Evolutionary conservation across 2,797 vertebrate genomes (phyloP).

Genomic region (Amazona finschi): DNA sequence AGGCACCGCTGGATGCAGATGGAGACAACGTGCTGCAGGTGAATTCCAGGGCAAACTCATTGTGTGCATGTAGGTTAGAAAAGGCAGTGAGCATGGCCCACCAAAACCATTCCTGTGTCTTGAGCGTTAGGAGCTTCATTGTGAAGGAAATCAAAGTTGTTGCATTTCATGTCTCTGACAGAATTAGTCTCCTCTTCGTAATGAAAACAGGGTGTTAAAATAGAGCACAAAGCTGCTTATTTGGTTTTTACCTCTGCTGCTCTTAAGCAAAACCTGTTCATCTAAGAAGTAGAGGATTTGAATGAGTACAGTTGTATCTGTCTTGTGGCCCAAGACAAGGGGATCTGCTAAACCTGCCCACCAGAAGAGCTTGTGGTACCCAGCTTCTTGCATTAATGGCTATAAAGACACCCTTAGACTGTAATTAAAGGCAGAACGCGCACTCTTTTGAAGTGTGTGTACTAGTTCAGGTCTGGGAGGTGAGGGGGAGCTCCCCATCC

Average conservation of each 20-base stretch:
- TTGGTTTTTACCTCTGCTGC: background rate
- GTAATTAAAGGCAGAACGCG: accelerated
- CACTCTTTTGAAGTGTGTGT: accelerated
- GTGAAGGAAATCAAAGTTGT: background rate
- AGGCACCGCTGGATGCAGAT: conserved; percentile 93
- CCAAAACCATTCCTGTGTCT: accelerated
- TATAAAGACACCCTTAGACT: background rate
- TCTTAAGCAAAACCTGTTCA: background rate
- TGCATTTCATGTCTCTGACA: too few relatives aligned
- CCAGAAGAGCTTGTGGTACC: background rate
- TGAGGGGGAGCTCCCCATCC: background rate
- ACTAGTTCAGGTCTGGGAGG: background rate
- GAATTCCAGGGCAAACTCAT: background rate
- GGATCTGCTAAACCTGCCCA: background rate
- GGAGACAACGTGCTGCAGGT: conserved; percentile 94
- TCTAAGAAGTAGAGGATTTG: background rate
- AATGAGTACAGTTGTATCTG: accelerated
- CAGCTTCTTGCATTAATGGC: background rate
- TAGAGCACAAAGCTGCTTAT: background rate
- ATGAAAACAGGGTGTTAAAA: accelerated
- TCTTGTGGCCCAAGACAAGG: background rate
- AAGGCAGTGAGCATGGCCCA: accelerated
- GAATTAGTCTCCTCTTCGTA: accelerated
- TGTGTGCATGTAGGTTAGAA: accelerated
- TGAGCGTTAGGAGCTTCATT: accelerated